These are phyloP conservation scores for Stenolophus ochropezus DNA, from an alignment of 2,888 invertebrate genomes.

Conservation along the genomic window DNA sequence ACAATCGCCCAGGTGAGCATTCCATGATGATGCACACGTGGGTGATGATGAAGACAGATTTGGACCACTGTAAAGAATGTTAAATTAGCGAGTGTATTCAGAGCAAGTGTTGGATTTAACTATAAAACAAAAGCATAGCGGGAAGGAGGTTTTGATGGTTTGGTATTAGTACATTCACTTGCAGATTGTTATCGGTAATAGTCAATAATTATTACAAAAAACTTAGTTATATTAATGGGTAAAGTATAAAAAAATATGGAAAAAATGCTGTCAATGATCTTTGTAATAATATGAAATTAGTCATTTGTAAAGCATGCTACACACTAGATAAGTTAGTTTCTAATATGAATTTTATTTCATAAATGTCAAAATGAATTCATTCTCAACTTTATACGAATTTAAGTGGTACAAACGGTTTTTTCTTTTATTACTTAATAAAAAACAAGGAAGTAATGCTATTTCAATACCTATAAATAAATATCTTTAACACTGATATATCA, in stretches of 20 bases:
- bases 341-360: no score
- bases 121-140: constrained; percentile 47
- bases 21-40: background rate
- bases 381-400: no score
- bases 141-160: constrained; percentile 51
- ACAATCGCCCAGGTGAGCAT: background rate
- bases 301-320: no score
- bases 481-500: no score
- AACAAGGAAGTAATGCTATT: no score
- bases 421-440: no score
- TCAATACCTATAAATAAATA: no score
- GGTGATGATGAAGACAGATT: background rate
- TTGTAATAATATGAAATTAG: no score
- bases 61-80: constrained; percentile 48
- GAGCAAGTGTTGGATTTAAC: constrained; percentile 57
- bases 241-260: background rate
- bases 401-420: no score
- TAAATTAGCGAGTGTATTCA: constrained; percentile 56
- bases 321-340: no score
- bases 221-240: background rate
- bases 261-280: background rate
- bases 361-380: no score
- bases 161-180: background rate
- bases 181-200: background rate
- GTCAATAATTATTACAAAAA: background rate